Evolutionary conservation across 2,797 vertebrate genomes (phyloP), one percentile per base, ranked within the genome.

Genomic region (Catharus ustulatus): DNA sequence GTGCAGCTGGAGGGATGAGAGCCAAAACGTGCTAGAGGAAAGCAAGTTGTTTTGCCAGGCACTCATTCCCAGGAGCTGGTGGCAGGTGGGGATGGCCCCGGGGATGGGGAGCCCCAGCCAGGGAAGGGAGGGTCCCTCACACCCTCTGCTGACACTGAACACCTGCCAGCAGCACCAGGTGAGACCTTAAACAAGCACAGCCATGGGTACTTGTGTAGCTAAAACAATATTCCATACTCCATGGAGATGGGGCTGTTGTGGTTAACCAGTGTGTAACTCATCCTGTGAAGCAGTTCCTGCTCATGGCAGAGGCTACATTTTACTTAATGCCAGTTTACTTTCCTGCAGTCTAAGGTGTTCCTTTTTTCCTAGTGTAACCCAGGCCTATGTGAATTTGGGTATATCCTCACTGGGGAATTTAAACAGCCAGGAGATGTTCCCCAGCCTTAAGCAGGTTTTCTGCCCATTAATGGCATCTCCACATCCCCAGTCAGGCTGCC

Each of bases 161-260:
- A 8, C 3, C 6, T 77, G 54, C 55, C 7, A 2, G 51, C 4
- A 72, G 75, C 51, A 87, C 89, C 62, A 93, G 84, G 46, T 21
- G 9, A 7, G n/a, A 27, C 30, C 29, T 75, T 22, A 18, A 21
- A 45, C 0, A 13, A 89, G 62, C 42, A 80, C 24, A 51, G 36
- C 48, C 45, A 5, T 75, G 68, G 11, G 78, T n/a, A 63, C 13
- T 6, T 82, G 46, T 73, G 71, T 55, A 80, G 42, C 66, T 67
- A 72, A 85, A 93, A 84, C 23, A 86, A 48, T 87, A 79, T 68
- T 89, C 34, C 1, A 0, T 43, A 22, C 48, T 81, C 68, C 62
- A 45, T 36, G 64, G 64, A 93, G 81, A 89, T 66, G 73, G 55
- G n/a, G 75, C 36, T 91, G 64, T 66, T 91, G 75, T 75, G 58